A percentile compares a stretch with the other conserved stretches of the same genome.
Evolutionary conservation across 2,113 vertebrate genomes (phyloP).

Genomic region (Atlantisia rogersi): DNA sequence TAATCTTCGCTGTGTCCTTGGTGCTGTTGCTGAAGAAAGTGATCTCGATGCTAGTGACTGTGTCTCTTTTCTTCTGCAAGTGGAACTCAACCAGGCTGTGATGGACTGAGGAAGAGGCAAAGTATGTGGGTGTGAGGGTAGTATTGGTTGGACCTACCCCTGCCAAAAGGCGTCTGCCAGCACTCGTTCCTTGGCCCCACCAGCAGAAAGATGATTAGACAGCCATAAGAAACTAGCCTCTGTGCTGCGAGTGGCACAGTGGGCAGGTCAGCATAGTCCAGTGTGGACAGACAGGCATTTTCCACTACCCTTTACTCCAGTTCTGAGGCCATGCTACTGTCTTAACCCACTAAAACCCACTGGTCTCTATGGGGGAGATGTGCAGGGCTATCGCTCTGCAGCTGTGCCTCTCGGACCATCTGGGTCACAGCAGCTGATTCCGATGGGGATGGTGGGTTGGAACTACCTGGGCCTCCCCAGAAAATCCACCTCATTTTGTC

Average conservation of each 20-base stretch:
- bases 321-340: neutral
- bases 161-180: neutral
- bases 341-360: neutral
- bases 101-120: conserved; percentile 66
- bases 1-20: conserved; percentile 64
- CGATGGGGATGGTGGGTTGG: neutral
- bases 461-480: neutral
- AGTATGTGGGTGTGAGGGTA: neutral
- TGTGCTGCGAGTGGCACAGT: neutral
- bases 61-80: conserved; percentile 61
- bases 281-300: neutral
- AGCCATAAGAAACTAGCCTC: neutral
- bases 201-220: neutral
- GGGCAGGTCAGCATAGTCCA: neutral
- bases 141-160: neutral
- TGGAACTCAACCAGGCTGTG: conserved; percentile 79
- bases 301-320: neutral
- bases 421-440: neutral
- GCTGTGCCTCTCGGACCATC: neutral
- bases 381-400: neutral
- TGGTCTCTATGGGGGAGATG: neutral
- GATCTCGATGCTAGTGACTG: conserved; percentile 67
- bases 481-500: neutral
- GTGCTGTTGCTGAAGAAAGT: conserved; percentile 60
- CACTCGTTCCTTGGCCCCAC: neutral